Evolutionary conservation across 2,888 invertebrate genomes (phyloP).

Genomic region (Folsomia candida): DNA sequence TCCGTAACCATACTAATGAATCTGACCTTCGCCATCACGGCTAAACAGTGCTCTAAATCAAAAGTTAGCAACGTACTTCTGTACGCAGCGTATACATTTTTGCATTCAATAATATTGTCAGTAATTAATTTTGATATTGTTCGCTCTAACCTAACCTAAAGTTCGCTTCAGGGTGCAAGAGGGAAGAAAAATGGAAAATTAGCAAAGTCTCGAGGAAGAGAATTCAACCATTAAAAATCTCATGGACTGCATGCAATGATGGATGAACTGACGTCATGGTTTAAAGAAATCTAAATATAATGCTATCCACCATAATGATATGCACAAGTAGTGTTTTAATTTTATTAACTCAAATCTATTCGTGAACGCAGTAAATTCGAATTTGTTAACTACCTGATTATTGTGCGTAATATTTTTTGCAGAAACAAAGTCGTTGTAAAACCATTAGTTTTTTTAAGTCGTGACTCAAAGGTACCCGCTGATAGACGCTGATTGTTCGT

Average conservation of each 20-base stretch:
- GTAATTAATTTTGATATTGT: too few species aligned
- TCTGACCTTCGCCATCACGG: not conserved
- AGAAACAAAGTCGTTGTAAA: not conserved
- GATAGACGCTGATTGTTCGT: constrained; percentile 9
- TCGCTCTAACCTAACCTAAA: not conserved
- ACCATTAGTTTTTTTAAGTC: not conserved
- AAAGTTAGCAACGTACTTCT: not conserved
- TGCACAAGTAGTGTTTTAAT: too few species aligned
- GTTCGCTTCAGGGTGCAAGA: not conserved
- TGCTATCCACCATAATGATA: not conserved
- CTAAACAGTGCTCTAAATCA: not conserved
- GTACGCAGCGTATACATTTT: not conserved
- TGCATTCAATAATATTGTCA: not conserved
- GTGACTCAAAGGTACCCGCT: not conserved
- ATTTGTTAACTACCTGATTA: not conserved
- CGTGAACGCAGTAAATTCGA: not conserved
- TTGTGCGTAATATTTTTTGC: not conserved
- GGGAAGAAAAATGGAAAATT: too few species aligned
- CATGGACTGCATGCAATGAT: not conserved
- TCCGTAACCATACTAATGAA: not conserved
- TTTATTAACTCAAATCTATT: too few species aligned
- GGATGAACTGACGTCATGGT: not conserved
- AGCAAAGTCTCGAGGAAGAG: too few species aligned
- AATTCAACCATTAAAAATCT: not conserved
- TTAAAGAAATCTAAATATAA: too few species aligned